Evolutionary conservation across 1,140 invertebrate species (phyloP), one percentile per base, ranked within the genome.

Genomic region (Mycetomoellerius zeteki): DNA sequence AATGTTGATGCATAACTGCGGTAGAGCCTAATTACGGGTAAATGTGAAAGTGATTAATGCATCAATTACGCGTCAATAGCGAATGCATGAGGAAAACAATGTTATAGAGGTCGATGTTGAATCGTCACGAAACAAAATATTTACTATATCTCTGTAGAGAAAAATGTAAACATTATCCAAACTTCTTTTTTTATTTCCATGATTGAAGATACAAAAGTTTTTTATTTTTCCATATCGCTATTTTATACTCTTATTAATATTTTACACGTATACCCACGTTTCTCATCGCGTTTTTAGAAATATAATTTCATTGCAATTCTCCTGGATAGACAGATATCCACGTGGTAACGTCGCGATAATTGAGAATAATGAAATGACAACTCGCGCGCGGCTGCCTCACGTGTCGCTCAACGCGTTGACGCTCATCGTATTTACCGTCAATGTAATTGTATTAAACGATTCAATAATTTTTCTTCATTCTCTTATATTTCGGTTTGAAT

Each of bases 291-390:
- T 67, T 80, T 80, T 67, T 33, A 21, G 3, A 54, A 80, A 67
- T 24, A 37, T 37, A 43, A 52, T 33, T 30, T 62, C 16, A 27
- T 76, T 7, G 33, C 16, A 47, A 54, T 16, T 52, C n/a, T 30
- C 7, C 3, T 3, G 7, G 14, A 16, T 16, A 5, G 19, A 78
- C 19, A 77, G 27, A 54, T 37, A 69, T 69, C 47, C 16, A 16
- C 54, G 47, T 27, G 21, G 54, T 43, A 56, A 43, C 33, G 56
- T n/a, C 7, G 21, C 33, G 56, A 62, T 77, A 60, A 77, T 77
- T 77, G 56, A 77, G 56, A 77, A 77, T 77, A 77, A 77, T 77
- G 73, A 62, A 60, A 77, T 21, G 33, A 76, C 56, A 60, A 43
- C 52, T 58, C 54, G 21, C 8, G 21, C 8, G 3, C 14, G 60